These are phyloP conservation scores for Chlamydotis undulata DNA, from an alignment of 2,113 vertebrate genomes.

Conservation along the genomic window DNA sequence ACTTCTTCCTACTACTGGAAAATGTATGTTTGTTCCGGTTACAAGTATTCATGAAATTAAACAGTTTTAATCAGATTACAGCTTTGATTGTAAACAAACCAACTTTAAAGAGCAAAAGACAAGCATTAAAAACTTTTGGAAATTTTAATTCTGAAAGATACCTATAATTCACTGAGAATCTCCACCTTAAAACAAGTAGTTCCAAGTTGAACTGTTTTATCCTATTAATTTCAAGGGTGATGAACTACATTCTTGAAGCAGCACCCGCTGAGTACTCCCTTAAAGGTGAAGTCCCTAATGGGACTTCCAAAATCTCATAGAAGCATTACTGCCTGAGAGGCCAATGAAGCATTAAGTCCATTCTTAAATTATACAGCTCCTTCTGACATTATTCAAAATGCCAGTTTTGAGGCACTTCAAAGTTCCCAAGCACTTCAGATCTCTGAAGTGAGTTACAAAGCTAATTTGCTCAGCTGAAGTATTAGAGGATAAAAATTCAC, in stretches of 20 bases:
- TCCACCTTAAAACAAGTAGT: not conserved
- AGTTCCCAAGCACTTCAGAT: slow-evolving; percentile 24
- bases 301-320: slow-evolving; percentile 1
- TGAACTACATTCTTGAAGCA: slow-evolving; percentile 1
- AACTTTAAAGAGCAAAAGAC: not conserved
- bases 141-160: not conserved
- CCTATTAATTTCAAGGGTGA: slow-evolving; percentile 20
- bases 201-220: not conserved
- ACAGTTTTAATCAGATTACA: not conserved
- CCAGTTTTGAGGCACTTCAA: slow-evolving; percentile 28
- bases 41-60: not conserved
- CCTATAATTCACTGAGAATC: not conserved
- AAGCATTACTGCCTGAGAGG: not conserved
- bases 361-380: slow-evolving; percentile 17
- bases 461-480: not conserved
- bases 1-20: not conserved
- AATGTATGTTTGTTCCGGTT: not conserved
- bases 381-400: slow-evolving; percentile 42
- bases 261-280: not conserved
- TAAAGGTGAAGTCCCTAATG: slow-evolving; percentile 22
- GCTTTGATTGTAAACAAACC: not conserved
- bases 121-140: not conserved
- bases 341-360: slow-evolving; percentile 28
- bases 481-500: not conserved
- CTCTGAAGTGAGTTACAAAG: slow-evolving; percentile 38